Percentiles rank a stretch among this genome's conserved stretches.
phyloP scores from a whole-genome alignment of 2,113 vertebrate genomes.

The Oncorhynchus masou region DNA sequence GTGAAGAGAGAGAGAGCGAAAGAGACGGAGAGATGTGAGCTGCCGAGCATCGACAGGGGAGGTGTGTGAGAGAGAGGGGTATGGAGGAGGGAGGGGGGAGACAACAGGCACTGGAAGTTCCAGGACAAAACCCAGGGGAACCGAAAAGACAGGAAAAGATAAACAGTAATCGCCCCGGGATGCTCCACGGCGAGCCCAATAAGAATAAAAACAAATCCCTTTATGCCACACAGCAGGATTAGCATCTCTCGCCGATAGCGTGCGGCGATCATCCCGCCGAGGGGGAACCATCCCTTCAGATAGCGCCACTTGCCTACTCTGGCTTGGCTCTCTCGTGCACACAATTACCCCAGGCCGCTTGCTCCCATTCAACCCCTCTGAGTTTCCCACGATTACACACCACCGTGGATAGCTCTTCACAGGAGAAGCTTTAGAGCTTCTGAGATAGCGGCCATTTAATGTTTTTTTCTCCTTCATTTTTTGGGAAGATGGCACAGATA shows the following conservation, averaged over 20 bases:
- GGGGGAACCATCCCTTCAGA: conserved; percentile 46
- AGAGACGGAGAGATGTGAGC: conserved; percentile 9
- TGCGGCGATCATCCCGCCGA: conserved; percentile 44
- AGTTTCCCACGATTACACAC: conserved; percentile 52
- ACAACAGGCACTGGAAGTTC: conserved; percentile 55
- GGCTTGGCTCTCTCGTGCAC: conserved; percentile 32
- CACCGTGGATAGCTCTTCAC: conserved; percentile 29
- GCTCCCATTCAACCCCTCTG: conserved; percentile 43
- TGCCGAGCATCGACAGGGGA: conserved; percentile 4
- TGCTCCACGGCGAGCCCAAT: conserved; percentile 52
- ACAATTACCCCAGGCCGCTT: conserved; percentile 36
- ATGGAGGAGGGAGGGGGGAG: conserved; percentile 17
- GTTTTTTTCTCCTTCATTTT: conserved; percentile 29
- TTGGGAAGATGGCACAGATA: conserved; percentile 53
- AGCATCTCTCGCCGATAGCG: conserved; percentile 49
- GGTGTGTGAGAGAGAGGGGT: conserved; percentile 22
- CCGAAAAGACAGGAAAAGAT: conserved; percentile 66
- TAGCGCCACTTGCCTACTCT: conserved; percentile 25
- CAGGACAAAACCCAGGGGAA: conserved; percentile 57
- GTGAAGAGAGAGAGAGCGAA: background rate
- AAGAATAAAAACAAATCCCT: conserved; percentile 68
- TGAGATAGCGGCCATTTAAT: conserved; percentile 49
- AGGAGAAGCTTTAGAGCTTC: conserved; percentile 36
- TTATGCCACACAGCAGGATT: conserved; percentile 62
- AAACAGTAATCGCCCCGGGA: conserved; percentile 66